Percentiles rank a stretch among this genome's conserved stretches.
Conservation (phyloP, 2,113 vertebrate species). For the Porphyrio hochstetteri region DNA sequence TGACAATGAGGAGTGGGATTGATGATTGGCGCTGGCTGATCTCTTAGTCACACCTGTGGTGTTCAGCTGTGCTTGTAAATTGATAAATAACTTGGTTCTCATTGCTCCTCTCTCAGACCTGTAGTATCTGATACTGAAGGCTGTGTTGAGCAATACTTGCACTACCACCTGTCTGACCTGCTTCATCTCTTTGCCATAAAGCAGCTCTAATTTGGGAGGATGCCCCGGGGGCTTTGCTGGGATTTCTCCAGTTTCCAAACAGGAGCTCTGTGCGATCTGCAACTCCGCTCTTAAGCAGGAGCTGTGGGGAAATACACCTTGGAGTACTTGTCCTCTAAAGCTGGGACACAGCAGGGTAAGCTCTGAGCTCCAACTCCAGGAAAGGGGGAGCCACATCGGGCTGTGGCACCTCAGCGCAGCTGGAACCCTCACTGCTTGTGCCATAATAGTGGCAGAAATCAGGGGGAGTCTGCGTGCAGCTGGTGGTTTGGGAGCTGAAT, state of each 20-base stretch:
- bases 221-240: not conserved
- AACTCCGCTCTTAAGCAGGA: not conserved
- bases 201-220: not conserved
- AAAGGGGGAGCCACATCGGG: fast-evolving
- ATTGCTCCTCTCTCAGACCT: not conserved
- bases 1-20: not conserved
- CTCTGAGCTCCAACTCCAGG: not conserved
- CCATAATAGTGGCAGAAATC: fast-evolving
- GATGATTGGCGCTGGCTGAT: not conserved
- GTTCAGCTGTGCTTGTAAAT: not conserved
- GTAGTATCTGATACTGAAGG: not conserved
- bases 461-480: fast-evolving
- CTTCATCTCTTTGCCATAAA: not conserved
- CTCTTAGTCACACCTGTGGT: not conserved
- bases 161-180: not conserved
- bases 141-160: conserved; percentile 11
- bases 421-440: not conserved
- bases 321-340: not conserved
- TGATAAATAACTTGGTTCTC: not conserved
- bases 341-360: not conserved
- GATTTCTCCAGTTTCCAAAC: fast-evolving
- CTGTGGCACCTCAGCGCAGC: not conserved
- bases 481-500: not conserved
- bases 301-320: not conserved
- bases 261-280: not conserved